Evolutionary conservation across 2,888 invertebrate species (phyloP).

Genomic region (Electrophaes corylata): DNA sequence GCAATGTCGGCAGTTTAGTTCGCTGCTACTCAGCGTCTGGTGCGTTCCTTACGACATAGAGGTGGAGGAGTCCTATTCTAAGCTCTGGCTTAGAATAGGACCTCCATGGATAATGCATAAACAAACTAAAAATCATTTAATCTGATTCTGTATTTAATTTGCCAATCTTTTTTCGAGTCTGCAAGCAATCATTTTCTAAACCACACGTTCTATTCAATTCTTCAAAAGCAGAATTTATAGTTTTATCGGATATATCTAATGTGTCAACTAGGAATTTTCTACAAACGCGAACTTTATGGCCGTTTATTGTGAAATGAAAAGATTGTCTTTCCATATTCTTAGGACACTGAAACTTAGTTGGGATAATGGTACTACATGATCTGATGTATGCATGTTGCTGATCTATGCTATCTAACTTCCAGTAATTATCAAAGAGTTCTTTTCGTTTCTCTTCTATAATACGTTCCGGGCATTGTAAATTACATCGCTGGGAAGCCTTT

Average conservation of each 20-base stretch:
- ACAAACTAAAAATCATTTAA: background rate
- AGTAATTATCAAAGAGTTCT: conserved; percentile 2
- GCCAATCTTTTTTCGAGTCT: background rate
- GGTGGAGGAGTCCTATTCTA: no score
- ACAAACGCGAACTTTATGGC: conserved; percentile 7
- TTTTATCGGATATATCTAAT: conserved; percentile 6
- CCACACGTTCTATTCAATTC: background rate
- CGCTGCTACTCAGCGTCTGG: no score
- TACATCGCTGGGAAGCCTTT: background rate
- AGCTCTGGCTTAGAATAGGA: no score
- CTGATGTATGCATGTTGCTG: conserved; percentile 6
- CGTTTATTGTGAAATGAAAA: conserved; percentile 8
- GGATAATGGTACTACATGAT: background rate
- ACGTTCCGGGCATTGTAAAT: conserved; percentile 11
- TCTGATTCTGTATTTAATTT: background rate
- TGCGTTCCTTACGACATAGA: no score
- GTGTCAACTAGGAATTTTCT: conserved; percentile 7
- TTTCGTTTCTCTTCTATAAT: conserved; percentile 5
- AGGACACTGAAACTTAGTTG: background rate
- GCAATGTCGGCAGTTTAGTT: no score
- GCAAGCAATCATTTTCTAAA: background rate
- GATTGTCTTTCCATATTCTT: background rate
- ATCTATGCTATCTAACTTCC: conserved; percentile 3
- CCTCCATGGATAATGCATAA: no score
- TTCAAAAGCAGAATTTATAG: background rate